phyloP scores from a whole-genome alignment of 2,888 invertebrate species.

The Blera fallax region DNA sequence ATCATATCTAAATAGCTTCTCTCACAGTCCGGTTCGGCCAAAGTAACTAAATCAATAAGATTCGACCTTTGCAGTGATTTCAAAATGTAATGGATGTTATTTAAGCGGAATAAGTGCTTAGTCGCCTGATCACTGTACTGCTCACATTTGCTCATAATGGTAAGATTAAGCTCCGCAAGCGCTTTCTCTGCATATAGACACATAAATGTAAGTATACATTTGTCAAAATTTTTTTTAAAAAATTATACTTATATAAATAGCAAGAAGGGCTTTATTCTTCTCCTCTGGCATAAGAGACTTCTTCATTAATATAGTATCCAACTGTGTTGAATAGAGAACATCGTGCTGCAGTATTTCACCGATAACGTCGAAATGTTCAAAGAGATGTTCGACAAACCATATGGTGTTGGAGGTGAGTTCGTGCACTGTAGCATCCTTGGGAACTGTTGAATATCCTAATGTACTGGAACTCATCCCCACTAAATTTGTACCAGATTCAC shows the following conservation, averaged over 20 bases:
- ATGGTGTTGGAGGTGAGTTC: slow-evolving; percentile 97
- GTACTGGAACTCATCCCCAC: slow-evolving; percentile 81
- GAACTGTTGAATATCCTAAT: slow-evolving; percentile 81
- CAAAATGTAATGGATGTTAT: slow-evolving; percentile 97
- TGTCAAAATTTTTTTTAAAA: not conserved
- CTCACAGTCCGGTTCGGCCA: slow-evolving; percentile 93
- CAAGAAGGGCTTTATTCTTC: slow-evolving; percentile 86
- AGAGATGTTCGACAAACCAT: slow-evolving; percentile 93
- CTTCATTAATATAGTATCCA: slow-evolving; percentile 83
- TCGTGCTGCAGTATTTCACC: slow-evolving; percentile 85
- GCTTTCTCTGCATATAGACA: slow-evolving; percentile 87
- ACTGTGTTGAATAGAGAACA: slow-evolving; percentile 83
- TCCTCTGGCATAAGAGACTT: slow-evolving; percentile 82
- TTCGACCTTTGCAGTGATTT: slow-evolving; percentile 94
- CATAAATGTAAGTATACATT: not conserved
- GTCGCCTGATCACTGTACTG: slow-evolving; percentile 93
- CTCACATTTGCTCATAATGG: slow-evolving; percentile 94
- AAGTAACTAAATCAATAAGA: slow-evolving; percentile 89
- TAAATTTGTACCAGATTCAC: slow-evolving; percentile 89
- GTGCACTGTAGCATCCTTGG: slow-evolving; percentile 98
- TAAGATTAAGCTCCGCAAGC: slow-evolving; percentile 93
- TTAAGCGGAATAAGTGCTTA: slow-evolving; percentile 94
- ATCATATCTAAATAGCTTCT: slow-evolving; percentile 93
- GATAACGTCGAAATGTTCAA: slow-evolving; percentile 89
- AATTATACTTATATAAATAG: slow-evolving; percentile 90